These are phyloP conservation scores for Carcinoscorpius rotundicauda DNA, from an alignment of 1,140 invertebrate species.

Conservation along the genomic window DNA sequence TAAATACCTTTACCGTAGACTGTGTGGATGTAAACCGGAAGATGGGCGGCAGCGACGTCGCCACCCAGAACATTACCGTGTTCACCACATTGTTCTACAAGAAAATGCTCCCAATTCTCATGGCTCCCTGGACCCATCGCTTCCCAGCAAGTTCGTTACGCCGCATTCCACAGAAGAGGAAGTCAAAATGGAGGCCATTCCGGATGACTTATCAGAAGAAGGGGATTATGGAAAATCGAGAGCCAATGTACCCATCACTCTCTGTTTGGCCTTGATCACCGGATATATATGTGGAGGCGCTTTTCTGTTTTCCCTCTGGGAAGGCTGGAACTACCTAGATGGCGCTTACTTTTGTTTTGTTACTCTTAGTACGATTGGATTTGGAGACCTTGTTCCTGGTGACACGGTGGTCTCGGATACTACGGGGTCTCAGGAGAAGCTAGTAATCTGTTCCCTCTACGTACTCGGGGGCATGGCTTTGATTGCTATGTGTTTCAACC, in stretches of 20 bases:
- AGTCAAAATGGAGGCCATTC: constrained; percentile 22
- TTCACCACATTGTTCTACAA: constrained; percentile 46
- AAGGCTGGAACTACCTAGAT: constrained; percentile 33
- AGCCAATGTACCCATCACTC: constrained; percentile 18
- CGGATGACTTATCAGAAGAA: constrained; percentile 9
- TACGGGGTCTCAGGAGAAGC: constrained; percentile 36
- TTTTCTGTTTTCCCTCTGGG: constrained; percentile 32
- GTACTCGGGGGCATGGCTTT: constrained; percentile 89
- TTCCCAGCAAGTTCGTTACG: constrained; percentile 13
- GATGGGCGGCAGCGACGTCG: constrained; percentile 10
- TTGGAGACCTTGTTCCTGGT: constrained; percentile 50
- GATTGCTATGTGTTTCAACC: constrained; percentile 94
- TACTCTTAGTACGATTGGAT: constrained; percentile 40
- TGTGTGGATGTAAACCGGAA: constrained; percentile 54
- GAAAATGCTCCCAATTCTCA: constrained; percentile 30
- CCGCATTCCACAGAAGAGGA: constrained; percentile 18
- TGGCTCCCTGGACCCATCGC: constrained; percentile 23
- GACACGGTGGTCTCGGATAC: constrained; percentile 44
- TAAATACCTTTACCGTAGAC: constrained; percentile 81
- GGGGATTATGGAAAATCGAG: constrained; percentile 34
- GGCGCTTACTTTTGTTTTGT: constrained; percentile 27
- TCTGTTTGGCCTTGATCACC: constrained; percentile 19
- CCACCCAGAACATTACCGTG: constrained; percentile 23
- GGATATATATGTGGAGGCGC: constrained; percentile 29
- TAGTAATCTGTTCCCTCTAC: constrained; percentile 37